phyloP scores from a whole-genome alignment of 2,888 invertebrate genomes.

The Malthinus seriepunctatus region DNA sequence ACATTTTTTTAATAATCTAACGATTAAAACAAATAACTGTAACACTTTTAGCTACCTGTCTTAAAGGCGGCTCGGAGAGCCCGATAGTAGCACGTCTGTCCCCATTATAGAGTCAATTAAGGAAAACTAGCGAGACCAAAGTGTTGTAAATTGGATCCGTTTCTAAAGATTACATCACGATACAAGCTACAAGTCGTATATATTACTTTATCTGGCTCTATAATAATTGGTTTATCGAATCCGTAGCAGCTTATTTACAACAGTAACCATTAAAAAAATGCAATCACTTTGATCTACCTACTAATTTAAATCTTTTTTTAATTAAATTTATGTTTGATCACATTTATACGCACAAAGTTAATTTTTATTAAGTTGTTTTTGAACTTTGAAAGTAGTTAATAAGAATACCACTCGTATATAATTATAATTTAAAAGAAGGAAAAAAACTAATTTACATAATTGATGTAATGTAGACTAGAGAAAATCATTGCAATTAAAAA shows the following conservation, averaged over 20 bases:
- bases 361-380: conserved; percentile 9
- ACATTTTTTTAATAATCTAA: conserved; percentile 14
- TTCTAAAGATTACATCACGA: conserved; percentile 44
- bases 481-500: conserved; percentile 20
- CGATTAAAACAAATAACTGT: conserved; percentile 18
- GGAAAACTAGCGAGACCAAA: conserved; percentile 43
- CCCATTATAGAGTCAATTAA: conserved; percentile 45
- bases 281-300: conserved; percentile 8
- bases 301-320: conserved; percentile 21
- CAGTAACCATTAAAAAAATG: conserved; percentile 21
- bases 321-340: conserved; percentile 8
- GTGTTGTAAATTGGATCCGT: conserved; percentile 45
- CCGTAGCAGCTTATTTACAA: conserved; percentile 25
- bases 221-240: conserved; percentile 39
- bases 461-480: conserved; percentile 10
- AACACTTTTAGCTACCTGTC: conserved; percentile 37
- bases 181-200: conserved; percentile 40
- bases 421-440: conserved; percentile 15
- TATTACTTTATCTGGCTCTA: conserved; percentile 36
- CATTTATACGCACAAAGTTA: conserved; percentile 1
- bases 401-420: conserved; percentile 13
- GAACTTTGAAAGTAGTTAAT: conserved; percentile 9
- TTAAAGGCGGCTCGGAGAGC: conserved; percentile 38
- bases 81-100: conserved; percentile 39
- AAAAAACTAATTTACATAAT: conserved; percentile 10